These are phyloP conservation scores for Epicauta chinensis DNA, from an alignment of 1,140 invertebrate genomes.

Conservation along the genomic window DNA sequence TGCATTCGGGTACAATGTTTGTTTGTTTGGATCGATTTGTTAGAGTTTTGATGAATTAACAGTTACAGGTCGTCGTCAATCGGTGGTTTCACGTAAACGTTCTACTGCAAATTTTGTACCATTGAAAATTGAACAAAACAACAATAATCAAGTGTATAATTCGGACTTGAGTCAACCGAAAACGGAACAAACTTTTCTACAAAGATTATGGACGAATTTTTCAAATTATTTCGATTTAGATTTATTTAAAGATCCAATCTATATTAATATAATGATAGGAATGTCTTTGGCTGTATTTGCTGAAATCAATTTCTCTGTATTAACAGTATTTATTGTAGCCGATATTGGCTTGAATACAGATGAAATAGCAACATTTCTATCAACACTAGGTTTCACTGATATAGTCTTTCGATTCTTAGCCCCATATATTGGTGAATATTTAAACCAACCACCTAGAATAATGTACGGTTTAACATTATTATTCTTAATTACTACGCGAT, in stretches of 20 bases:
- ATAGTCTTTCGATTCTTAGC: constrained; percentile 54
- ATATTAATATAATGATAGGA: constrained; percentile 60
- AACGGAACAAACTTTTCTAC: constrained; percentile 19
- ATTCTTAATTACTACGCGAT: constrained; percentile 35
- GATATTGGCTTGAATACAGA: constrained; percentile 52
- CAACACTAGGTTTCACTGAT: constrained; percentile 52
- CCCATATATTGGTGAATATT: constrained; percentile 51
- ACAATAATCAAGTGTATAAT: neutral
- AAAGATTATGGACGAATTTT: constrained; percentile 46
- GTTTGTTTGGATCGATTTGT: no score
- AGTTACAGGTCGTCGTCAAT: neutral
- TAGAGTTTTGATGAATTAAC: neutral
- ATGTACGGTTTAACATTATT: constrained; percentile 41
- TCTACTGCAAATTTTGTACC: neutral
- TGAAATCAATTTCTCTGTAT: constrained; percentile 62
- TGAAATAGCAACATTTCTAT: constrained; percentile 56
- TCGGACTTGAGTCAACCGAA: constrained; percentile 1
- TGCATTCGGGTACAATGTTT: constrained; percentile 6
- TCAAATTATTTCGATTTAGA: constrained; percentile 59
- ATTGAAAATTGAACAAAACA: neutral
- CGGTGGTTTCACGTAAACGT: neutral
- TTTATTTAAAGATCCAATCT: constrained; percentile 57
- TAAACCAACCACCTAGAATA: constrained; percentile 36
- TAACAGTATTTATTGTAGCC: constrained; percentile 60
- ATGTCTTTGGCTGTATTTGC: constrained; percentile 60